These are phyloP conservation scores for Nannobrachium achirus DNA, from an alignment of 2,113 vertebrate species.

Conservation along the genomic window DNA sequence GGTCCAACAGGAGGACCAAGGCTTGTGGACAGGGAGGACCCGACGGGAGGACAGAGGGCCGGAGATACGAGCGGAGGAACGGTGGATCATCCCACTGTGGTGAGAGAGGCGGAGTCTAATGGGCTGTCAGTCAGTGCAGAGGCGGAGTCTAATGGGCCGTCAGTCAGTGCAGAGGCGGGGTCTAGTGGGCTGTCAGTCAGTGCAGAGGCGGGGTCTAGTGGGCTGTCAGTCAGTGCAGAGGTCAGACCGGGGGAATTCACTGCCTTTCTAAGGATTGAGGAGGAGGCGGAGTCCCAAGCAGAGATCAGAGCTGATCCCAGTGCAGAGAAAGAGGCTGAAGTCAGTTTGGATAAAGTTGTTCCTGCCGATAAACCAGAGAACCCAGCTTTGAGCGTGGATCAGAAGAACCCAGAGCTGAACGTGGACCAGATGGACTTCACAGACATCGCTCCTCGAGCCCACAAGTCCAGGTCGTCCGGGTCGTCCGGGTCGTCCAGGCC, in stretches of 20 bases:
- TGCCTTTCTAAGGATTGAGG: too few relatives aligned
- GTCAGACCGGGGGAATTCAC: too few relatives aligned
- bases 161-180: too few relatives aligned
- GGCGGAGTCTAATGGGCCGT: too few relatives aligned
- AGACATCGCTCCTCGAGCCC: conserved; percentile 54
- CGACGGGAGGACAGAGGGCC: conserved; percentile 31
- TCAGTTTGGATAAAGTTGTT: not conserved
- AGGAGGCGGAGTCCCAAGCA: conserved; percentile 8
- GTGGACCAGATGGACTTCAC: not conserved
- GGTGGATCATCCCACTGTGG: not conserved
- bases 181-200: too few relatives aligned
- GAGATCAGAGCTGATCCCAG: not conserved
- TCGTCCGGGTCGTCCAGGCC: conserved; percentile 68
- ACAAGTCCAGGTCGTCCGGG: conserved; percentile 62
- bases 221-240: too few relatives aligned
- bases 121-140: not conserved
- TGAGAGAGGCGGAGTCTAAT: conserved; percentile 12
- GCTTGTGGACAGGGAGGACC: conserved; percentile 39
- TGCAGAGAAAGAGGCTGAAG: conserved; percentile 20
- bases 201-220: too few relatives aligned
- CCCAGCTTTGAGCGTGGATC: conserved; percentile 24
- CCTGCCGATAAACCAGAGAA: conserved; percentile 31
- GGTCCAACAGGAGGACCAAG: conserved; percentile 34
- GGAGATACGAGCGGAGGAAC: conserved; percentile 42
- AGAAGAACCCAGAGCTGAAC: conserved; percentile 1